A percentile compares a stretch with the other conserved stretches of the same genome.
phyloP scores from a whole-genome alignment of 2,113 vertebrate genomes.

The Rhombomys opimus region DNA sequence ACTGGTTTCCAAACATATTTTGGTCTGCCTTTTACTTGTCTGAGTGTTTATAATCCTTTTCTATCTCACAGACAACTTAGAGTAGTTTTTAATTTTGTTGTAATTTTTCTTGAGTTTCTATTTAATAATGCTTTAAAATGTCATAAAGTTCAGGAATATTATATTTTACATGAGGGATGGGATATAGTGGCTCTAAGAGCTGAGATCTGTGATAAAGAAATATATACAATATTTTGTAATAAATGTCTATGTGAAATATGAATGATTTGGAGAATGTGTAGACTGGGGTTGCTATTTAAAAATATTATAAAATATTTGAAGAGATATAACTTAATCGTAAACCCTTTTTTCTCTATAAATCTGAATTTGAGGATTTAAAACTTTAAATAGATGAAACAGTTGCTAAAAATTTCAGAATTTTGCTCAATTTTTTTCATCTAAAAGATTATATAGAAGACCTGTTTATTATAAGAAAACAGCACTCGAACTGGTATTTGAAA shows the following conservation, averaged over 20 bases:
- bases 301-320: neutral
- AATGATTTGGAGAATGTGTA: neutral
- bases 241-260: neutral
- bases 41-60: neutral
- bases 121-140: neutral
- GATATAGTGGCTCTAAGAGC: neutral
- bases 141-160: neutral
- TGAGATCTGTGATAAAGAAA: neutral
- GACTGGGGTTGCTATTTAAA: neutral
- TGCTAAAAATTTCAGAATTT: neutral
- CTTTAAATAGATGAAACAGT: neutral
- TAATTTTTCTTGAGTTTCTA: neutral
- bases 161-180: accelerated
- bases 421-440: neutral
- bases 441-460: neutral
- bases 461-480: neutral
- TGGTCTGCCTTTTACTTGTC: neutral
- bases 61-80: too few species aligned
- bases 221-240: neutral
- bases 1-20: neutral
- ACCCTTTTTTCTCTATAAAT: neutral
- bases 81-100: neutral
- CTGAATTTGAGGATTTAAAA: neutral
- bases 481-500: neutral
- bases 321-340: neutral